Evolutionary conservation across 2,888 invertebrate genomes (phyloP).

Genomic region (Drosophila mimetica): DNA sequence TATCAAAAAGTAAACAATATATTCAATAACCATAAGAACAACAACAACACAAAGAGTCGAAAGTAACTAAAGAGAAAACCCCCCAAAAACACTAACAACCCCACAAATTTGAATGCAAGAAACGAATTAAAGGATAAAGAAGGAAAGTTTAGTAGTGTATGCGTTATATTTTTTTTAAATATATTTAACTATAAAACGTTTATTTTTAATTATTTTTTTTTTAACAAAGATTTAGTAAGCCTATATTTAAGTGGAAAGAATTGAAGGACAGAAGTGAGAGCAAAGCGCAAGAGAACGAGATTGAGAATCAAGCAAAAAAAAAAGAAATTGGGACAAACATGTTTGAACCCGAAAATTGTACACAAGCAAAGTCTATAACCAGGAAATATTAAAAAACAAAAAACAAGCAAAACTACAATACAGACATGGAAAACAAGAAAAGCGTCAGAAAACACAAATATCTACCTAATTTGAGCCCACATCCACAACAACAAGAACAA

Average conservation of each 20-base stretch:
- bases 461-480: conserved; percentile 5
- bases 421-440: conserved; percentile 5
- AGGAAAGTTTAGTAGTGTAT: conserved; percentile 58
- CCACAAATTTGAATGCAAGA: conserved; percentile 16
- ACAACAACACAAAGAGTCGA: conserved; percentile 10
- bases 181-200: conserved; percentile 66
- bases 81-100: not conserved
- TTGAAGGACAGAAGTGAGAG: conserved; percentile 11
- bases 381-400: conserved; percentile 17
- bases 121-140: conserved; percentile 30
- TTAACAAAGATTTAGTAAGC: conserved; percentile 58
- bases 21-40: conserved; percentile 2
- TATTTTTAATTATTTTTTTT: conserved; percentile 63
- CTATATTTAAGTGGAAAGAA: conserved; percentile 63
- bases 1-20: not conserved
- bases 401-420: conserved; percentile 7
- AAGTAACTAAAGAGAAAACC: conserved; percentile 23
- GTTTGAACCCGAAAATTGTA: conserved; percentile 29
- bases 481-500: conserved; percentile 2
- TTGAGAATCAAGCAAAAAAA: conserved; percentile 24
- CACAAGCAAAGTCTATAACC: conserved; percentile 19
- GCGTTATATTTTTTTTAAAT: conserved; percentile 62
- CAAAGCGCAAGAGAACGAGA: conserved; percentile 21
- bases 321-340: conserved; percentile 4
- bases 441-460: conserved; percentile 7